These are phyloP conservation scores for Proteles cristata DNA, from an alignment of 2,113 vertebrate genomes.

Conservation along the genomic window DNA sequence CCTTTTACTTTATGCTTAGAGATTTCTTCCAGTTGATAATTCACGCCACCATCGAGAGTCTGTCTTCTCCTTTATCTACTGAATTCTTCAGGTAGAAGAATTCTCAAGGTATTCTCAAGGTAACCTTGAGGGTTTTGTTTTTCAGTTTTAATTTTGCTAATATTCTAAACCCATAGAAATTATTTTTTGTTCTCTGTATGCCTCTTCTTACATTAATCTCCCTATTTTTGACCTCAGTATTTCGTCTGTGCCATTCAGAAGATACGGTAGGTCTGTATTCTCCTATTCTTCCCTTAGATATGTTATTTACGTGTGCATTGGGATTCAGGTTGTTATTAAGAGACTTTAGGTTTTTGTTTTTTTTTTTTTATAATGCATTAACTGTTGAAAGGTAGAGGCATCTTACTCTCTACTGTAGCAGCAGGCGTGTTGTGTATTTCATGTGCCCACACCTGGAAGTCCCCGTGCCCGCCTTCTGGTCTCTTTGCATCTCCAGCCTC, in stretches of 20 bases:
- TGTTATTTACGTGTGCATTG: neutral
- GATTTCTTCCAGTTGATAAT: neutral
- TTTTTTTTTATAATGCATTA: neutral
- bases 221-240: neutral
- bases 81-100: neutral
- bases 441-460: neutral
- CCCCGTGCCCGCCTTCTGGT: neutral
- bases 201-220: neutral
- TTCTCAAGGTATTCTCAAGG: too few relatives aligned
- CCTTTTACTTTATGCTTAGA: slow-evolving; percentile 34
- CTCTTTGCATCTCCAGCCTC: neutral
- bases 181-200: neutral
- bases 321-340: neutral
- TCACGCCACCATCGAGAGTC: neutral
- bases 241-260: neutral
- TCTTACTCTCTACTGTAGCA: neutral
- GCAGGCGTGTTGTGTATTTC: neutral
- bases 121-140: neutral
- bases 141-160: neutral
- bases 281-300: neutral
- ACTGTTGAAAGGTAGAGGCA: neutral
- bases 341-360: neutral
- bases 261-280: neutral
- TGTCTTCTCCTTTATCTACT: slow-evolving; percentile 4
- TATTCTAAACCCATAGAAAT: neutral